Conservation (phyloP, 2,113 vertebrate species). For the Ursus arctos region DNA sequence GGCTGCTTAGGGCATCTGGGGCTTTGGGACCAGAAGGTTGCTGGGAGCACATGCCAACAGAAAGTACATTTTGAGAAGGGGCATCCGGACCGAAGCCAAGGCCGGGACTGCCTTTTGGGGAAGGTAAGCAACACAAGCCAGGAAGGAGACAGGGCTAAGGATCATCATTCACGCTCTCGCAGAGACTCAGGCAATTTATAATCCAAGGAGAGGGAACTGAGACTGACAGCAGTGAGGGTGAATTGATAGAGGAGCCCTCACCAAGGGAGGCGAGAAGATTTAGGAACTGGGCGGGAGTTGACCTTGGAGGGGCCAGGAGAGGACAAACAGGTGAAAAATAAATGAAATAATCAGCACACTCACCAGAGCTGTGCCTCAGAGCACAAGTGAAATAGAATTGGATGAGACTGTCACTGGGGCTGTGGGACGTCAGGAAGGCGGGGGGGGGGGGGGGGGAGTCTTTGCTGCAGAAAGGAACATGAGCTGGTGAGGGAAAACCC, state of each 20-base stretch:
- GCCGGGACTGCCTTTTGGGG: background rate
- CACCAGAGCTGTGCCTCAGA: background rate
- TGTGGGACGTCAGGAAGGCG: rapidly evolving
- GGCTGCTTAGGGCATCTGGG: background rate
- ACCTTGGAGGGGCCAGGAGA: background rate
- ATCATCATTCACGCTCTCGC: background rate
- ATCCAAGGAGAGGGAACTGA: background rate
- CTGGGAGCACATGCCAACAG: background rate
- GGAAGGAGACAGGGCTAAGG: background rate
- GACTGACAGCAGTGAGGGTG: background rate
- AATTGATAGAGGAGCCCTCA: background rate
- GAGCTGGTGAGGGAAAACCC: rapidly evolving
- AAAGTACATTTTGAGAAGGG: background rate
- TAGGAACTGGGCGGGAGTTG: background rate
- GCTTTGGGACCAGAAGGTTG: background rate
- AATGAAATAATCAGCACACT: background rate
- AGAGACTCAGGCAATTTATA: background rate
- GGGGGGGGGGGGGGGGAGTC: background rate
- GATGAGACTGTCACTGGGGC: rapidly evolving
- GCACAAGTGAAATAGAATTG: rapidly evolving
- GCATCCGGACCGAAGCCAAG: background rate
- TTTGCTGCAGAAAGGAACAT: background rate
- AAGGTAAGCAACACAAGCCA: rapidly evolving
- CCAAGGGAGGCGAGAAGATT: background rate
- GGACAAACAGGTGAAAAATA: background rate